Evolutionary conservation across 2,113 vertebrate genomes (phyloP).

Genomic region (Myotis yumanensis): DNA sequence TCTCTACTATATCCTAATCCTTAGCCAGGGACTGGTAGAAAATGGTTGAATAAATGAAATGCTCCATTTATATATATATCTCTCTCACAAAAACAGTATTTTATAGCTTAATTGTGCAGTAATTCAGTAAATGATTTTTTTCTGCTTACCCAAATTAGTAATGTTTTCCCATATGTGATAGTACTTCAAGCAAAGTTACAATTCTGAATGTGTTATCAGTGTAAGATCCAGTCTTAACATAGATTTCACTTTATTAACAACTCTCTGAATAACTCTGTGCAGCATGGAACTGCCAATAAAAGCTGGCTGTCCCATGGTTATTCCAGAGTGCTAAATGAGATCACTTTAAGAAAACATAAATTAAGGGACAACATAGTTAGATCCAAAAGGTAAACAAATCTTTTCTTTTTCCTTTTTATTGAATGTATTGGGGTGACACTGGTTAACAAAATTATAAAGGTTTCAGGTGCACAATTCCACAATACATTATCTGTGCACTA

Average conservation of each 20-base stretch:
- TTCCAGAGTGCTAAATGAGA: background rate
- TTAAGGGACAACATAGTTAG: background rate
- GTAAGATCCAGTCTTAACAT: slow-evolving; percentile 1
- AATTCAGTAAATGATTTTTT: slow-evolving; percentile 46
- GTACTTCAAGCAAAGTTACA: slow-evolving; percentile 9
- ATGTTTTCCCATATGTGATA: background rate
- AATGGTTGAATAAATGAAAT: slow-evolving; percentile 24
- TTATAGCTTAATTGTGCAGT: slow-evolving; percentile 28
- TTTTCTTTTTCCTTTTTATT: background rate
- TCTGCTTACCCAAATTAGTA: background rate
- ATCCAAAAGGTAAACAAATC: slow-evolving; percentile 32
- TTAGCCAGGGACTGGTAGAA: background rate
- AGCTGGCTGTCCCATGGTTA: background rate
- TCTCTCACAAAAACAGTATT: slow-evolving; percentile 25
- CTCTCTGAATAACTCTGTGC: slow-evolving; percentile 1
- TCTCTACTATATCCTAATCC: background rate
- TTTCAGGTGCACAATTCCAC: background rate
- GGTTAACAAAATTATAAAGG: background rate
- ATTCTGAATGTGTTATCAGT: background rate
- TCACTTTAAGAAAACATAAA: slow-evolving; percentile 11
- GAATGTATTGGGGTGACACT: background rate
- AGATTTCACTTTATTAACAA: background rate
- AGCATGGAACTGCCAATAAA: background rate
- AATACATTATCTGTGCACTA: background rate
- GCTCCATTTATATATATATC: background rate